phyloP scores from a whole-genome alignment of 2,797 vertebrate genomes.

The Sarcoramphus papa region DNA sequence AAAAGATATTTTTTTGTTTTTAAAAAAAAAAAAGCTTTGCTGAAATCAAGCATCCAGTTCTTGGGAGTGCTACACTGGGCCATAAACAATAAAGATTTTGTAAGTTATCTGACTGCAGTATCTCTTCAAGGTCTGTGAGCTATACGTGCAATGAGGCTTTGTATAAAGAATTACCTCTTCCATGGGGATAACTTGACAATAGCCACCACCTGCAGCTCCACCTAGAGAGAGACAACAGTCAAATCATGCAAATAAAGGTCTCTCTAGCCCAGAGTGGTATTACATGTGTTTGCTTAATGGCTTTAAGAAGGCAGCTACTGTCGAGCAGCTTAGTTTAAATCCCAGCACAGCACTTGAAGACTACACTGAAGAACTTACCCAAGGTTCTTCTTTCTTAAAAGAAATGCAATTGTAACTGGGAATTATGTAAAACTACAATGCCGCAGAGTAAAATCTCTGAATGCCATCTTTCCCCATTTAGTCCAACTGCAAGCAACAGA shows the following conservation, averaged over 20 bases:
- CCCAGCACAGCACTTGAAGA: neutral
- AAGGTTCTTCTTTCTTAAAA: neutral
- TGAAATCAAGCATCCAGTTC: neutral
- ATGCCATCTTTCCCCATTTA: neutral
- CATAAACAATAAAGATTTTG: neutral
- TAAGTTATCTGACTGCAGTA: neutral
- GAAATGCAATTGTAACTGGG: neutral
- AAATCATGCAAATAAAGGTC: neutral
- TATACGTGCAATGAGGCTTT: neutral
- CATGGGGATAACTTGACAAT: constrained; percentile 98
- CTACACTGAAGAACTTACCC: neutral
- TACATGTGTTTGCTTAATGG: neutral
- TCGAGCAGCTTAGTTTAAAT: neutral
- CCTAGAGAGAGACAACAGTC: constrained; percentile 74
- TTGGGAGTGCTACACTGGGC: neutral
- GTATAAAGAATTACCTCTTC: constrained; percentile 86
- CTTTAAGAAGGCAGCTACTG: neutral
- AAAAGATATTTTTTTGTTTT: neutral
- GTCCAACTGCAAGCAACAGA: neutral
- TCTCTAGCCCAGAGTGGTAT: neutral
- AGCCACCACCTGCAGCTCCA: constrained; percentile 97
- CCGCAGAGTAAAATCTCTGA: neutral
- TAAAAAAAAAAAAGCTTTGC: neutral
- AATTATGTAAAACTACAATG: neutral
- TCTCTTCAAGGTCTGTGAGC: neutral